phyloP scores from a whole-genome alignment of 1,140 invertebrate species.

The Euschistus heros region DNA sequence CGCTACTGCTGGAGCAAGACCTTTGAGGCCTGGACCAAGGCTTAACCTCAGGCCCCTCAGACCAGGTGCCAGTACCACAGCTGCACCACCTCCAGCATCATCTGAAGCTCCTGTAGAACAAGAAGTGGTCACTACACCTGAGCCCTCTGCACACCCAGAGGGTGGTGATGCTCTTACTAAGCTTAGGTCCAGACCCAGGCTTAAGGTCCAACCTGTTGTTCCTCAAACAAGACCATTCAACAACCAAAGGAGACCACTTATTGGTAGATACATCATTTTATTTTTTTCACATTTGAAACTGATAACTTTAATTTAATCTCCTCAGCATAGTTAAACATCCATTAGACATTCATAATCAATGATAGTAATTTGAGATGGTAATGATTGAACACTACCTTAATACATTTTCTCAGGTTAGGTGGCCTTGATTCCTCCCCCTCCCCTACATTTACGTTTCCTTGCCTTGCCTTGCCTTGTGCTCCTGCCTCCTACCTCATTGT shows the following conservation, averaged over 20 bases:
- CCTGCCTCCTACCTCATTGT: too few relatives aligned
- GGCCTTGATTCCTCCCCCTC: too few relatives aligned
- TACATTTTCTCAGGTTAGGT: too few relatives aligned
- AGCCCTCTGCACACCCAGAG: conserved; percentile 7
- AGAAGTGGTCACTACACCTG: conserved; percentile 30
- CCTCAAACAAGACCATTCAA: conserved; percentile 1
- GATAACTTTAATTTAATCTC: too few relatives aligned
- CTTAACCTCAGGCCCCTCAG: conserved; percentile 42
- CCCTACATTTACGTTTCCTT: too few relatives aligned
- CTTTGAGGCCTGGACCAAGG: conserved; percentile 43
- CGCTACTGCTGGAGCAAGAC: conserved; percentile 23
- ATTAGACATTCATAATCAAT: too few relatives aligned
- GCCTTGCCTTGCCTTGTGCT: too few relatives aligned
- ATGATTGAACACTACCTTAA: too few relatives aligned
- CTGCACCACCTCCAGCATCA: conserved; percentile 35
- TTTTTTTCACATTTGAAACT: too few relatives aligned
- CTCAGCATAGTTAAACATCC: too few relatives aligned
- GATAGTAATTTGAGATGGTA: too few relatives aligned
- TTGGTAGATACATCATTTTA: background rate
- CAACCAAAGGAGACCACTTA: background rate
- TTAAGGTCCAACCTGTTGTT: conserved; percentile 17
- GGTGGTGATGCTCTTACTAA: conserved; percentile 26
- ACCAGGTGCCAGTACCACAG: conserved; percentile 38
- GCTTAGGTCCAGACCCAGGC: conserved; percentile 27
- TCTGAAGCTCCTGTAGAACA: conserved; percentile 31